phyloP scores from a whole-genome alignment of 2,888 invertebrate genomes.

The Drosophila birchii region DNA sequence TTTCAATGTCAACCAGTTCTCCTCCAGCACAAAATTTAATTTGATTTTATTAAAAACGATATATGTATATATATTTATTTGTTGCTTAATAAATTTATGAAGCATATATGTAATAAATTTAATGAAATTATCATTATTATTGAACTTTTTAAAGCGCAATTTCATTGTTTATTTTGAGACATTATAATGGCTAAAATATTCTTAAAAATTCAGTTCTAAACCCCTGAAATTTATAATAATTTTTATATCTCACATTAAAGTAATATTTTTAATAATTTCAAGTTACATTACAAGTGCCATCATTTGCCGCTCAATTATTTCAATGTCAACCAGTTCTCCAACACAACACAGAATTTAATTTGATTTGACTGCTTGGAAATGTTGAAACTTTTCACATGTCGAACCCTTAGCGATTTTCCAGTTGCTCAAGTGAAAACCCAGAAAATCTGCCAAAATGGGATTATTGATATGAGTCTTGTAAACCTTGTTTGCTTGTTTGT shows the following conservation, averaged over 20 bases:
- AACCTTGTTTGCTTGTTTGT: slow-evolving; percentile 38
- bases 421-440: slow-evolving; percentile 27
- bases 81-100: no score
- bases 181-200: no score
- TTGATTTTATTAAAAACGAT: no score
- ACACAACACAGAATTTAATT: slow-evolving; percentile 24
- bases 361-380: slow-evolving; percentile 14
- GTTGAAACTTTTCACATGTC: slow-evolving; percentile 5
- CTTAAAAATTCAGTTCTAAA: no score
- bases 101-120: no score
- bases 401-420: slow-evolving; percentile 27
- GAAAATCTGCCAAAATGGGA: slow-evolving; percentile 58
- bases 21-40: slow-evolving; percentile 18
- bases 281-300: not conserved
- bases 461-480: slow-evolving; percentile 72
- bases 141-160: no score
- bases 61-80: no score
- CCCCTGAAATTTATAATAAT: no score
- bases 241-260: no score
- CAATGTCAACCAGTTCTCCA: not conserved
- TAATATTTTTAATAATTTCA: not conserved
- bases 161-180: no score
- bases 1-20: not conserved
- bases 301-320: slow-evolving; percentile 10
- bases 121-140: no score